phyloP scores from a whole-genome alignment of 2,113 vertebrate genomes.

The Mustelus asterias region DNA sequence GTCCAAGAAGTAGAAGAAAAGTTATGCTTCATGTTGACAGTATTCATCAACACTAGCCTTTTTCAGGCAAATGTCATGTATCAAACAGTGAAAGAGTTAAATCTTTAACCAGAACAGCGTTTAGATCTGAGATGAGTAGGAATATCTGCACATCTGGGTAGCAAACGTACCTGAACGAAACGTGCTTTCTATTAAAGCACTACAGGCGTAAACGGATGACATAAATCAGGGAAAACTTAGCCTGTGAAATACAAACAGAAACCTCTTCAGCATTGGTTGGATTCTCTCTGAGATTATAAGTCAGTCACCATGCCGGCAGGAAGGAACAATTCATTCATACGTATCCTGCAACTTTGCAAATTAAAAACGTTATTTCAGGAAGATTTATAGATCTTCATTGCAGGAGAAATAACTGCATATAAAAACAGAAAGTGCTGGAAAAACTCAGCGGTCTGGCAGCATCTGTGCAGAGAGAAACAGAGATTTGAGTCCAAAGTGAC shows the following conservation, averaged over 20 bases:
- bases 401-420: neutral
- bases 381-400: neutral
- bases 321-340: neutral
- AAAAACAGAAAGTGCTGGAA: too few species aligned
- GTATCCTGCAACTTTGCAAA: neutral
- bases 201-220: neutral
- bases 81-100: neutral
- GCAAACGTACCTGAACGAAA: conserved; percentile 20
- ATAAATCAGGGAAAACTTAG: neutral
- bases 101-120: neutral
- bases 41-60: neutral
- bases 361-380: neutral
- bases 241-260: neutral
- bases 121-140: neutral
- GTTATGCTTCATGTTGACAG: neutral
- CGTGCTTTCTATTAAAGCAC: neutral
- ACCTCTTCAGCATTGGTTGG: neutral
- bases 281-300: neutral
- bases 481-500: too few species aligned
- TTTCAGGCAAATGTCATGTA: neutral
- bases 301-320: neutral
- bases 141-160: neutral
- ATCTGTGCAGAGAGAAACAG: too few species aligned
- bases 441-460: too few species aligned
- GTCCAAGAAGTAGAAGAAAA: neutral